Conservation (phyloP, 2,888 invertebrate genomes). For the Encarsia formosa region DNA sequence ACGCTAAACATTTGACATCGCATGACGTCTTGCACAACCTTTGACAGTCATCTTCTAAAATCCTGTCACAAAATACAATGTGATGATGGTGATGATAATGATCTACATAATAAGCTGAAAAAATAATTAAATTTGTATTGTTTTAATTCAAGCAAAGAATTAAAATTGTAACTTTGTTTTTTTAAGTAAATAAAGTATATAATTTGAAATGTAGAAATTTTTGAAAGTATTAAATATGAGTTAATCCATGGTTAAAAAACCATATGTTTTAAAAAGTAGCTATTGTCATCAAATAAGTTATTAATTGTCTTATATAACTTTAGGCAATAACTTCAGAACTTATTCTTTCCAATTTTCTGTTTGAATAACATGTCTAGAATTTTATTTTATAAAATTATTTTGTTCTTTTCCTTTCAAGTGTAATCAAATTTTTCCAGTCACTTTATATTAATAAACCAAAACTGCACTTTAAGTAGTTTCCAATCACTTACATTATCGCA, state of each 20-base stretch:
- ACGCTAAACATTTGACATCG: constrained; percentile 12
- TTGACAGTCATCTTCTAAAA: constrained; percentile 6
- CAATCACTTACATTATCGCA: neutral
- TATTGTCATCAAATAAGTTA: too few species aligned
- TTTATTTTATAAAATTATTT: neutral
- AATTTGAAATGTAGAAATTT: neutral
- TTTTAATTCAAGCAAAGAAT: too few species aligned
- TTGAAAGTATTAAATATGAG: neutral
- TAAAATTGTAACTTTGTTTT: neutral
- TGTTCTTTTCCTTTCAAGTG: neutral
- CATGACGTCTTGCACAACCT: constrained; percentile 7
- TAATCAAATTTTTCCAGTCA: neutral
- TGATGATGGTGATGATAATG: neutral
- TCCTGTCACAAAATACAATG: constrained; percentile 9
- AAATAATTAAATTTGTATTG: too few species aligned
- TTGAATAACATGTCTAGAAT: neutral
- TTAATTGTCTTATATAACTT: too few species aligned
- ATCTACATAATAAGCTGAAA: neutral
- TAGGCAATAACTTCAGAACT: too few species aligned
- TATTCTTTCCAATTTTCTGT: too few species aligned
- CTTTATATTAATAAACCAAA: neutral
- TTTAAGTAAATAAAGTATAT: neutral
- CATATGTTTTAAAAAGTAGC: too few species aligned
- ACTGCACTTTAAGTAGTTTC: neutral
- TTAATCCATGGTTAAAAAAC: neutral